These are phyloP conservation scores for Agrenia bidenticulata DNA, from an alignment of 2,888 invertebrate species.

Conservation along the genomic window DNA sequence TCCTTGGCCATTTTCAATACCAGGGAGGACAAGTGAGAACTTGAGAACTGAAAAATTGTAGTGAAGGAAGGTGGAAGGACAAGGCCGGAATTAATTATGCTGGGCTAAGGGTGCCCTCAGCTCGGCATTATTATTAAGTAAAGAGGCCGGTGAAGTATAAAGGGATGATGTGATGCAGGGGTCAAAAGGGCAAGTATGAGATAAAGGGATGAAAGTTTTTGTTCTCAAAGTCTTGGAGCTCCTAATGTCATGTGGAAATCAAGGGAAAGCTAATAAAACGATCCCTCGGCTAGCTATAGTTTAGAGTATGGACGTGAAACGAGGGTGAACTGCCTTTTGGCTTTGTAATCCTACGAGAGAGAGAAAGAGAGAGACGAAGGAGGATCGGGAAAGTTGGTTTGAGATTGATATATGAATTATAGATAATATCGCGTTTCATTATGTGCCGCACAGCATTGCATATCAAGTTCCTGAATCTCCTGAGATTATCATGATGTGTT, in stretches of 20 bases:
- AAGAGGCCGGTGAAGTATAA: not conserved
- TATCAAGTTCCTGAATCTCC: conserved; percentile 47
- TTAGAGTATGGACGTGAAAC: too few relatives aligned
- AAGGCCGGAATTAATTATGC: too few relatives aligned
- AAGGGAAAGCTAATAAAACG: conserved; percentile 38
- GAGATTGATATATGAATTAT: conserved; percentile 52
- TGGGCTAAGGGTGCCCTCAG: too few relatives aligned
- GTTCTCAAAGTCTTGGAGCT: not conserved
- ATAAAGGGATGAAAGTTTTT: not conserved
- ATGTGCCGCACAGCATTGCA: conserved; percentile 47
- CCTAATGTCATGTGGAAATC: conserved; percentile 42
- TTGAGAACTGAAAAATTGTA: too few relatives aligned
- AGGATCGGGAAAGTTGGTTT: conserved; percentile 39
- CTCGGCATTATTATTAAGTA: too few relatives aligned
- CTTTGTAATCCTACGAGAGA: conserved; percentile 18
- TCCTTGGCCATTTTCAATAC: too few relatives aligned
- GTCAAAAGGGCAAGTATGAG: conserved; percentile 5
- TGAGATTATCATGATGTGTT: conserved; percentile 45
- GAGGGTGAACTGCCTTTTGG: conserved; percentile 33
- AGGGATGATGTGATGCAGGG: not conserved
- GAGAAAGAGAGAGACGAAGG: conserved; percentile 2
- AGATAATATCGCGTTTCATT: conserved; percentile 52
- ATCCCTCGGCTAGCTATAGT: conserved; percentile 16
- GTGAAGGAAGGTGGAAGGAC: too few relatives aligned
- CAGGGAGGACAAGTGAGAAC: too few relatives aligned